Evolutionary conservation across 1,140 invertebrate genomes (phyloP).

Genomic region (Drosophila tristis): DNA sequence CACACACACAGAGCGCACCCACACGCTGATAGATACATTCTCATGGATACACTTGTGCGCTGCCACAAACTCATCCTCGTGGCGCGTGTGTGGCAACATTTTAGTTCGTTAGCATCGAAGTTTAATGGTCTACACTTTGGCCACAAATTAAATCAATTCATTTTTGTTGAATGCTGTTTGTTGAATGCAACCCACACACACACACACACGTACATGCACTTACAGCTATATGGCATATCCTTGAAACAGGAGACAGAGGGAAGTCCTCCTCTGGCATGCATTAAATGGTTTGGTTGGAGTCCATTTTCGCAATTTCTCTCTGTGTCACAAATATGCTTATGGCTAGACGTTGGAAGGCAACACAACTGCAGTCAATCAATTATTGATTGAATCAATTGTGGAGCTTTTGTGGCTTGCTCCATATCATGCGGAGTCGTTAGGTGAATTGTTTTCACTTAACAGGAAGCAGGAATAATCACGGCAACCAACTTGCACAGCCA

Average conservation of each 20-base stretch:
- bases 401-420: not conserved
- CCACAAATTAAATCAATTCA: slow-evolving; percentile 49
- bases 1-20: slow-evolving; percentile 21
- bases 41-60: not conserved
- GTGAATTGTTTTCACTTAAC: no score
- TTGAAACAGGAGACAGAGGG: not conserved
- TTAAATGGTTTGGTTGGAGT: slow-evolving; percentile 16
- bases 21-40: not conserved
- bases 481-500: no score
- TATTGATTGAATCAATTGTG: slow-evolving; percentile 12
- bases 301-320: slow-evolving; percentile 19
- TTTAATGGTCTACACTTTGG: slow-evolving; percentile 48
- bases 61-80: no score
- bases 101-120: slow-evolving; percentile 51
- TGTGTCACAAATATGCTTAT: slow-evolving; percentile 30
- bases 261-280: not conserved
- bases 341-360: not conserved
- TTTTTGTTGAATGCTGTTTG: slow-evolving; percentile 20
- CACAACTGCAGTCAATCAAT: slow-evolving; percentile 30
- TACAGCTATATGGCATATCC: no score
- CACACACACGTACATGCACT: not conserved
- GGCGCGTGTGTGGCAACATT: slow-evolving; percentile 8
- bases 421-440: not conserved
- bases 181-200: slow-evolving; percentile 9
- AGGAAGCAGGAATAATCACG: no score